Percentiles rank a stretch among this genome's conserved stretches.
Conservation (phyloP, 2,888 invertebrate species). For the Platycnemis pennipes region DNA sequence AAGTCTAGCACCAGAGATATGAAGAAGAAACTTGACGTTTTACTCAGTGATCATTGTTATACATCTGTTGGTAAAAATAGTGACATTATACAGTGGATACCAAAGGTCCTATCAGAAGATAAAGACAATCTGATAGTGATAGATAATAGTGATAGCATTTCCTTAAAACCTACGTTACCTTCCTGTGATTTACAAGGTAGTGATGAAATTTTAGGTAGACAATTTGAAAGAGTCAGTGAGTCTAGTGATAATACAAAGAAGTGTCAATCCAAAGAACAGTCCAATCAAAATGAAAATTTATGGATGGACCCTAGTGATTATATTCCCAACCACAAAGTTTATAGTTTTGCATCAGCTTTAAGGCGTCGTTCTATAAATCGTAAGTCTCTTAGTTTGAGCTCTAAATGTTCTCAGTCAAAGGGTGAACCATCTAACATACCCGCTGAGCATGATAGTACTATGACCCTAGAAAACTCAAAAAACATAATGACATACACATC, state of each 20-base stretch:
- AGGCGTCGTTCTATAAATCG: constrained; percentile 42
- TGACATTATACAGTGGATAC: constrained; percentile 50
- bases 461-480: constrained; percentile 49
- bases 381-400: constrained; percentile 9
- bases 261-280: constrained; percentile 48
- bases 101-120: constrained; percentile 16
- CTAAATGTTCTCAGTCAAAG: constrained; percentile 12
- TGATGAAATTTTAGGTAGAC: constrained; percentile 26
- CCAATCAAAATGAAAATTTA: constrained; percentile 59
- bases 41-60: constrained; percentile 43
- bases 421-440: background rate
- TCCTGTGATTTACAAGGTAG: constrained; percentile 49
- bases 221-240: constrained; percentile 19
- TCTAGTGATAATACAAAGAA: constrained; percentile 25
- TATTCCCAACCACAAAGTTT: constrained; percentile 50
- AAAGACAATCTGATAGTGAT: background rate
- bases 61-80: constrained; percentile 40
- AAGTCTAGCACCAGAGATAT: constrained; percentile 29
- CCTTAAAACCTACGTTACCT: constrained; percentile 7
- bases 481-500: constrained; percentile 39
- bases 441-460: background rate
- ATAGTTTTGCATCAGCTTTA: constrained; percentile 57
- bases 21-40: constrained; percentile 28
- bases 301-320: constrained; percentile 65
- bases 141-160: constrained; percentile 18